These are phyloP conservation scores for Pangasius djambal DNA, from an alignment of 2,797 vertebrate genomes.

Conservation along the genomic window DNA sequence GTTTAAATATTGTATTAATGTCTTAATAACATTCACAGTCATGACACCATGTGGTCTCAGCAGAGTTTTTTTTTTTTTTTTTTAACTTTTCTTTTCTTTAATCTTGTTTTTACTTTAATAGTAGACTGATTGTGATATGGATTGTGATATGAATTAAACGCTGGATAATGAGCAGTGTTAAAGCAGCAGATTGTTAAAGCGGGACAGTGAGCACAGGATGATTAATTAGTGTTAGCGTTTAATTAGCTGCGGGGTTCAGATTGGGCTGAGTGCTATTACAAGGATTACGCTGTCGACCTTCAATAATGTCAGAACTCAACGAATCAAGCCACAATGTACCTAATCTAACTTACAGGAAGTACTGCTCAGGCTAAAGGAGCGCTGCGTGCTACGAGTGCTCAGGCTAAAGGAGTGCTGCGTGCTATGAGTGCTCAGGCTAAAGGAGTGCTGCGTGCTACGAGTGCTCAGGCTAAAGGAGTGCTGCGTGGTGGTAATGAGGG, in stretches of 20 bases:
- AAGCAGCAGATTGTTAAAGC: neutral
- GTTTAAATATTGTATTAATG: neutral
- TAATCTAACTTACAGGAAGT: neutral
- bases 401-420: too few species aligned
- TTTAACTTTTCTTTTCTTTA: neutral
- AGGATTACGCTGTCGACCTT: constrained; percentile 59
- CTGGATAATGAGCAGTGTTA: neutral
- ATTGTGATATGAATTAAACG: neutral
- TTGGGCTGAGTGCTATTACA: constrained; percentile 50
- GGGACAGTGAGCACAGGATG: constrained; percentile 40
- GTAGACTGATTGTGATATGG: neutral
- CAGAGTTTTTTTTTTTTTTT: too few species aligned
- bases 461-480: neutral
- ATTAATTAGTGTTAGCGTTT: constrained; percentile 64
- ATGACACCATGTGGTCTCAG: too few species aligned
- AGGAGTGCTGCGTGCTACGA: too few species aligned
- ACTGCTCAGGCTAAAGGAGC: neutral
- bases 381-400: too few species aligned
- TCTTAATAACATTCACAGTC: neutral
- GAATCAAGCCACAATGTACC: neutral
- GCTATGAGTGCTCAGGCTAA: too few species aligned
- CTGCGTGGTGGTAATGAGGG: neutral
- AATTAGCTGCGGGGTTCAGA: constrained; percentile 66
- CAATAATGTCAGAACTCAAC: constrained; percentile 37
- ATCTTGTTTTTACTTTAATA: neutral